Conservation (phyloP, 2,888 invertebrate species). For the Conomelus anceps region DNA sequence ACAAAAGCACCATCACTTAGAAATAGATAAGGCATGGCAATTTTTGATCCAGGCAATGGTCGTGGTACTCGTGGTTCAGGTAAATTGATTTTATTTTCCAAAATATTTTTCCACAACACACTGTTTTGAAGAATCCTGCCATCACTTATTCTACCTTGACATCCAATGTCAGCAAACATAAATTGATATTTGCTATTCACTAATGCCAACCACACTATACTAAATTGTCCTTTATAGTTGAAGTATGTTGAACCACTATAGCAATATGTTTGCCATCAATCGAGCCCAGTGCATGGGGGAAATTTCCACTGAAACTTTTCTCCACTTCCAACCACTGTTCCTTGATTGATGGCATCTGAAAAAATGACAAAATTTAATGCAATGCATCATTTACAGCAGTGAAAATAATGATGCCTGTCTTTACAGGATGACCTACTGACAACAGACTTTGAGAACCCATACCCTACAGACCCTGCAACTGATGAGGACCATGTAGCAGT, state of each 20-base stretch:
- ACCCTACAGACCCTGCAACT: too few species aligned
- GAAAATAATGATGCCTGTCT: neutral
- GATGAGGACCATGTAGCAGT: too few species aligned
- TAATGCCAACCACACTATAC: constrained; percentile 37
- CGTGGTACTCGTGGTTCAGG: constrained; percentile 20
- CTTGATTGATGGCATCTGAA: constrained; percentile 25
- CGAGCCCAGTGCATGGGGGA: constrained; percentile 30
- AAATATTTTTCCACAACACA: constrained; percentile 34
- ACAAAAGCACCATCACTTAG: constrained; percentile 35
- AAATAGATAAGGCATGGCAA: constrained; percentile 35
- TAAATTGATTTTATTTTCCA: constrained; percentile 30
- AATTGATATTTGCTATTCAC: constrained; percentile 38
- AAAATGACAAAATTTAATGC: constrained; percentile 1
- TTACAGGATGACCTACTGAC: constrained; percentile 10
- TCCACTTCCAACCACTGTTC: constrained; percentile 25
- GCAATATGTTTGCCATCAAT: constrained; percentile 37
- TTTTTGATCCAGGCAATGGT: constrained; percentile 27
- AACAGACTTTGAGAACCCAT: neutral
- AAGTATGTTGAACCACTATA: constrained; percentile 36
- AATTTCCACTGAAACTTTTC: constrained; percentile 20
- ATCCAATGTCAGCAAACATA: constrained; percentile 38
- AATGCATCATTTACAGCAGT: constrained; percentile 1
- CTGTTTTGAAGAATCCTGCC: constrained; percentile 30
- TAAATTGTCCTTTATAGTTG: constrained; percentile 38
- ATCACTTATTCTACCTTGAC: constrained; percentile 37